Evolutionary conservation across 2,888 invertebrate genomes (phyloP), one percentile per base, ranked within the genome.

Genomic region (Trissolcus brochymenae): DNA sequence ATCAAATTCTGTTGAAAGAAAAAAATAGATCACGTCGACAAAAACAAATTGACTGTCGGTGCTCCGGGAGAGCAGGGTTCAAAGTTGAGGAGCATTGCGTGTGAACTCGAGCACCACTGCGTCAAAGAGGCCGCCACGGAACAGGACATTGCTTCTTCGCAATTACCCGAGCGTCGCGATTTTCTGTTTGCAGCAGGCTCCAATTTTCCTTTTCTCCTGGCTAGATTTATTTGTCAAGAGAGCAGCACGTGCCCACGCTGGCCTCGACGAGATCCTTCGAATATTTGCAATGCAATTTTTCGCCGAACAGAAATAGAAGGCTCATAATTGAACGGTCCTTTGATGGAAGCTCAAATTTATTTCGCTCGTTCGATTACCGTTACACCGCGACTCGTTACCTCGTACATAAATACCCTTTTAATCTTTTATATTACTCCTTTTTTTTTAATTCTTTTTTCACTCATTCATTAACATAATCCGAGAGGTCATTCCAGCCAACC

Each of bases 171-270:
- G 80, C 72, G 79, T 77, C 80, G 60, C 80, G 78, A 78, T 82
- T 78, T 78, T 76, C 78, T 78, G 68, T 79, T 75, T 76, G 17
- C 56, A 41, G 40, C 17, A 41, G 46, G 14, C 57, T 46, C 29
- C 65, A 68, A 68, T 66, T 61, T 79, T 73, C 59, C 76, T 65
- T 74, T 54, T 57, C 80, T 65, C 40, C 74, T n/a, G 21, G 70
- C 57, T 64, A 79, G 81, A 86, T 84, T 85, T 84, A 86, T 85
- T 86, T 82, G 84, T 85, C 84, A 83, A 85, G 61, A 74, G 74
- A 73, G 79, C 83, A 81, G 35, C 35, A 35, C 84, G 84, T 81
- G 84, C 73, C 70, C 64, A 60, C 51, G 76, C 21, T 62, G 65
- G 60, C 25, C 57, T 54, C 40, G 43, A 61, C 49, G 21, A 35